These are phyloP conservation scores for Andrena hattorfiana DNA, from an alignment of 2,888 invertebrate genomes.

Conservation along the genomic window DNA sequence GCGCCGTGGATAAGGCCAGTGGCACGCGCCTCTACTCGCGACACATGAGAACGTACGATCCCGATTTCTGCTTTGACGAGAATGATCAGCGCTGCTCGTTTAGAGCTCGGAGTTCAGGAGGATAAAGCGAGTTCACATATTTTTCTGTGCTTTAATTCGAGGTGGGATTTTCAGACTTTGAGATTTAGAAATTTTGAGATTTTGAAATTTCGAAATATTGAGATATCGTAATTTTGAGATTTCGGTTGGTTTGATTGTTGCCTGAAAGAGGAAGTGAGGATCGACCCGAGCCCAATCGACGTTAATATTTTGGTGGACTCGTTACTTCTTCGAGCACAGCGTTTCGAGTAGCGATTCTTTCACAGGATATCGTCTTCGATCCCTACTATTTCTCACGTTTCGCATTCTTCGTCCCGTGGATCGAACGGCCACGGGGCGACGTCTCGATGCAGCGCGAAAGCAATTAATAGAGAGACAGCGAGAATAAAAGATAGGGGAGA, in stretches of 20 bases:
- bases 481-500: neutral
- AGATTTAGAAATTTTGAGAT: too few relatives aligned
- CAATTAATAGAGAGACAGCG: conserved; percentile 5
- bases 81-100: neutral
- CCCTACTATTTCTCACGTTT: neutral
- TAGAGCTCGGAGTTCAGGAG: neutral
- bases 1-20: neutral
- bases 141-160: conserved; percentile 19
- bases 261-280: too few relatives aligned
- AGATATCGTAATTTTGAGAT: too few relatives aligned
- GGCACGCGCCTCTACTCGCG: conserved; percentile 31
- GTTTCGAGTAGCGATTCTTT: conserved; percentile 5
- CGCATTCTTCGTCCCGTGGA: neutral
- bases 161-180: neutral
- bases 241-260: too few relatives aligned
- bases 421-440: conserved; percentile 17
- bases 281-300: neutral
- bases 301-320: conserved; percentile 21
- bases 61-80: conserved; percentile 3
- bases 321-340: neutral
- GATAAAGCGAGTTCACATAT: conserved; percentile 3
- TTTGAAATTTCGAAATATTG: too few relatives aligned
- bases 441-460: conserved; percentile 25
- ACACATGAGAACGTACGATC: conserved; percentile 28
- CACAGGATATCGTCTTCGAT: conserved; percentile 17